Evolutionary conservation across 2,797 vertebrate genomes (phyloP), one percentile per base, ranked within the genome.

Genomic region (Bovichtus diacanthus): DNA sequence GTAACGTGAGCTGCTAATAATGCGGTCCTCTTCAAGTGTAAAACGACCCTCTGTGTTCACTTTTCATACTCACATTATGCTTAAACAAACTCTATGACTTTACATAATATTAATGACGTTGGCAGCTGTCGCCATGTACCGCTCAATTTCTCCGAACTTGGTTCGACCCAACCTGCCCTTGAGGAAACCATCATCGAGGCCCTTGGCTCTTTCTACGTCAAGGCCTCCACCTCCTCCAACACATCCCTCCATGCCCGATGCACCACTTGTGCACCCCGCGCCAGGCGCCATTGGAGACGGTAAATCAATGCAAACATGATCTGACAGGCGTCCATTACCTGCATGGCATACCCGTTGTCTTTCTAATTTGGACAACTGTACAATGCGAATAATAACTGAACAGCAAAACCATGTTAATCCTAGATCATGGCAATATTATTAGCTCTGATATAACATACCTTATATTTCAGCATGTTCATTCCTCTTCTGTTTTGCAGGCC

Each of bases 141-240:
- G 1, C 1, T 7, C 54, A 3, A 74, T 90, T 58, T 25, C 73
- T 6, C 51, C 74, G 2, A 72, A 77, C 6, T 1, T 56, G 55
- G 53, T 85, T 38, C 84, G 77, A 19, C 94, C 93, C 0, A 93
- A 92, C 81, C 60, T 83, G 71, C 94, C 95, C 1, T 56, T 95
- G 77, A 90, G 95, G 70, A 93, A 91, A 67, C 94, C 95, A 0
- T 87, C 76, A 0, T 85, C 91, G 0, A 46, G 70, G 39, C 92
- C 92, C 0, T 0, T 27, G 13, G 27, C 47, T 61, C 43, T n/a
- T 2, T 3, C 38, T 2, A 1, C 18, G 8, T 0, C 2, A 0
- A 61, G 18, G 59, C 59, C 41, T 44, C 9, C 21, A 4, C 1
- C 31, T 9, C 2, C 5, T 1, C 25, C 11, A 1, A 53, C 29